Conservation (phyloP, 1,140 invertebrate genomes). For the Planococcus citri region DNA sequence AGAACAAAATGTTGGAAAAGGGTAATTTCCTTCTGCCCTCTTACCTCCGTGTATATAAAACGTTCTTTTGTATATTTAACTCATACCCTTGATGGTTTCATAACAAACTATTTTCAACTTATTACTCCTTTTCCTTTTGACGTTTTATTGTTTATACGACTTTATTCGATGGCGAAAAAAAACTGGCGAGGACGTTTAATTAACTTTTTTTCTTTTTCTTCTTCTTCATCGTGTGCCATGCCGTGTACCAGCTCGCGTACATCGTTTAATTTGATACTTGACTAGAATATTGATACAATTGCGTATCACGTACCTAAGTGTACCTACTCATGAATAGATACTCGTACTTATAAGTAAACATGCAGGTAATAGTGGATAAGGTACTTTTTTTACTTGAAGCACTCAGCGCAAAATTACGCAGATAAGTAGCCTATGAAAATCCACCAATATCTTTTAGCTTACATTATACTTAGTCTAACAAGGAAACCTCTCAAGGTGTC, state of each 20-base stretch:
- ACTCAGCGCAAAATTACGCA: too few species aligned
- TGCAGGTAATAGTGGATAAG: too few species aligned
- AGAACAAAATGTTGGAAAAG: constrained; percentile 20
- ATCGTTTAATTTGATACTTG: background rate
- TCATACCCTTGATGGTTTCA: background rate
- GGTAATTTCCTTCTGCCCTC: constrained; percentile 12
- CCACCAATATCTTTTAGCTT: too few species aligned
- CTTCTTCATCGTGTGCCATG: too few species aligned
- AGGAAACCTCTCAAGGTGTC: too few species aligned
- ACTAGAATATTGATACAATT: background rate
- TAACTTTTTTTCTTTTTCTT: background rate
- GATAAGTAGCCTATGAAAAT: too few species aligned
- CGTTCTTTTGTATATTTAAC: constrained; percentile 15
- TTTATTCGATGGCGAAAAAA: background rate
- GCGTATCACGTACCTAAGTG: background rate
- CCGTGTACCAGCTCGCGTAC: background rate
- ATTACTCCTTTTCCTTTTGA: constrained; percentile 14
- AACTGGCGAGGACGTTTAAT: background rate
- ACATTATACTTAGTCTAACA: too few species aligned
- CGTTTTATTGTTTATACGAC: constrained; percentile 2
- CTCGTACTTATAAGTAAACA: too few species aligned
- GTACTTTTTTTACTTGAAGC: too few species aligned
- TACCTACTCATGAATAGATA: background rate
- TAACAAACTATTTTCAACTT: constrained; percentile 12
- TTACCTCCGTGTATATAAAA: background rate